Base-by-base conservation (phyloP, 2,888 invertebrate species). In the Cyclophora albipunctata region DNA sequence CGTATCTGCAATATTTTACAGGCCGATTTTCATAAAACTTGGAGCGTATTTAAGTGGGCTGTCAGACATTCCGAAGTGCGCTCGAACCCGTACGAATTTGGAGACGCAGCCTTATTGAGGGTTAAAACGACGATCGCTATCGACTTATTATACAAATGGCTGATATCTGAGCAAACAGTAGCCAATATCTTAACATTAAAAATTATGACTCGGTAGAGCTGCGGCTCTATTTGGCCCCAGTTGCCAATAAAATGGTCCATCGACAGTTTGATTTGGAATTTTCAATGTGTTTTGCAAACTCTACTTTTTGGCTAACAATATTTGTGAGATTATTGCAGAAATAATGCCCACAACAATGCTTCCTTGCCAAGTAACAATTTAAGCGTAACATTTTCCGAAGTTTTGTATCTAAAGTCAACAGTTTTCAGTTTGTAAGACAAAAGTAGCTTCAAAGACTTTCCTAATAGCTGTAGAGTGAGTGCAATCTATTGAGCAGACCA, bases 81-180 rank as follows among this genome's bases (percentile, higher is more conserved):
- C 54, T 56, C 48, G 61, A 65, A 64, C 63, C 69, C 67, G 67
- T 73, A 72, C 75, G 73, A 80, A 78, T 74, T 75, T 69, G 60
- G 52, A 53, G 57, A 64, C 63, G 64, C 68, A 66, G 67, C 67
- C 71, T 71, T 75, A 76, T 72, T 66, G 70, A 66, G 71, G 70
- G 62, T 67, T 67, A 66, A 62, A 78, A 76, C 71, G 77, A 69
- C 77, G 76, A 79, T 76, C 68, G 67, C 77, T 75, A 84, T 84
- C 78, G 83, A 71, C 78, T 79, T 83, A 85, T 84, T 84, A 84
- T 84, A 84, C 83, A 81, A 84, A 84, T 74, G 67, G 78, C 69
- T 69, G 71, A 76, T 80, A 82, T 81, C 77, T 77, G 77, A 73
- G 69, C 70, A 70, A 57, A 72, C 67, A 71, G 70, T 76, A 73